A percentile compares a stretch with the other conserved stretches of the same genome.
Conservation (phyloP, 2,797 vertebrate genomes). For the Poecilia wingei region DNA sequence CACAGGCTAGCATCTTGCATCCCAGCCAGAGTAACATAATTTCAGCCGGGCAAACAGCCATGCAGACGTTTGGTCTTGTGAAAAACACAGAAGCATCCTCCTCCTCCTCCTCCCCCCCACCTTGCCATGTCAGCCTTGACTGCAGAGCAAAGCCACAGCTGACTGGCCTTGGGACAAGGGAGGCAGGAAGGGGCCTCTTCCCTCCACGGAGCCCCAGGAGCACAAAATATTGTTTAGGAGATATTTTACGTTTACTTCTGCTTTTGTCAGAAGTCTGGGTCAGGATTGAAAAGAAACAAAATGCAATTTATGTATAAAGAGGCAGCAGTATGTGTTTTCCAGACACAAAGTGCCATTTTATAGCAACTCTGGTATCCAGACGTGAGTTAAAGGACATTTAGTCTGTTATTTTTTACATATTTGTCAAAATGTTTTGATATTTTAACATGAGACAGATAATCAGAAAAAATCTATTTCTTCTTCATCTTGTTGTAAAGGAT, state of each 20-base stretch:
- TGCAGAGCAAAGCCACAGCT: constrained; percentile 53
- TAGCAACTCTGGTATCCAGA: too few relatives aligned
- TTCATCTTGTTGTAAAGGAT: too few relatives aligned
- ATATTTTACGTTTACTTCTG: constrained; percentile 12
- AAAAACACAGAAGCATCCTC: constrained; percentile 34
- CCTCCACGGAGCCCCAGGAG: constrained; percentile 45
- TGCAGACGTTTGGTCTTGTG: constrained; percentile 47
- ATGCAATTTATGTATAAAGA: background rate
- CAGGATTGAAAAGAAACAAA: constrained; percentile 7
- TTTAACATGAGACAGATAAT: too few relatives aligned
- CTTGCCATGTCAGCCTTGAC: constrained; percentile 24
- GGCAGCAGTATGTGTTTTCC: too few relatives aligned
- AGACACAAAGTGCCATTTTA: too few relatives aligned
- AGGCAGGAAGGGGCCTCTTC: constrained; percentile 65
- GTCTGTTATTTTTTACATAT: too few relatives aligned
- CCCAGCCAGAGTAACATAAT: constrained; percentile 52
- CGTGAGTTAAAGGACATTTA: too few relatives aligned
- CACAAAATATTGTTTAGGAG: constrained; percentile 53
- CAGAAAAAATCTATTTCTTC: too few relatives aligned
- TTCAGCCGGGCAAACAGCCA: constrained; percentile 42
- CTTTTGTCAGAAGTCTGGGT: constrained; percentile 11
- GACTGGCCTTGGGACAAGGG: constrained; percentile 68
- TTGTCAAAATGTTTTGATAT: too few relatives aligned
- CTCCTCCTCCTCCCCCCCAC: constrained; percentile 30
- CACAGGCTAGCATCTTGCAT: constrained; percentile 46